Evolutionary conservation across 2,888 invertebrate genomes (phyloP), one percentile per base, ranked within the genome.

Genomic region (Ophion costatus): DNA sequence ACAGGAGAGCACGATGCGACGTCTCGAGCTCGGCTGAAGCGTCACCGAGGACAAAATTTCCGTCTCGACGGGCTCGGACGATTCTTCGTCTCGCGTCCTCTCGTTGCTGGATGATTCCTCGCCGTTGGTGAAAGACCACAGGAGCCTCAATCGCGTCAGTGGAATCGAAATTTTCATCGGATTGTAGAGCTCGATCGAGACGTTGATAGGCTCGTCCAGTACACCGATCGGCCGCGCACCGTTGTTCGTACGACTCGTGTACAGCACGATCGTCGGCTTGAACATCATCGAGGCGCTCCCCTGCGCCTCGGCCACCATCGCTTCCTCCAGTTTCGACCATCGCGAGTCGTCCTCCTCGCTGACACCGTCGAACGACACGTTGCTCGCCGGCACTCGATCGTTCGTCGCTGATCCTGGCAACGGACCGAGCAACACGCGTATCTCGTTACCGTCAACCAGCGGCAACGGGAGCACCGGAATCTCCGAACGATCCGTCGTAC

Each of bases 251-350:
- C 94, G 94, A 87, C 95, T 95, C 0, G 96, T 96, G 91, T 97
- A 97, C 76, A 98, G 94, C 87, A 97, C 96, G 42, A 96, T 94
- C 1, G 96, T 96, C 0, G 98, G 98, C 91, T 96, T 97, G 93
- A 98, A 98, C 86, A 97, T 95, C 94, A 97, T 95, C 6, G 97
- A 96, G 29, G 96, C 94, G 2, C 95, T 94, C 71, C 96, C 96
- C 82, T 95, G 95, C 3, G 96, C 96, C 84, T 96, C 96, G 84
- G 96, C 95, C 7, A 97, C 94, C 33, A 97, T 92, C 94, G 96
- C 96, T 94, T 98, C 97, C 92, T 98, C 98, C 51, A 98, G 94
- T 91, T 96, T 96, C 82, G 95, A 94, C 97, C 97, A 98, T 87
- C 95, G 95, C 0, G 91, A 89, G 61, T 94, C 94, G 59, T 95